Conservation (phyloP, 2,888 invertebrate genomes). For the Dimorphilus gyrociliatus region DNA sequence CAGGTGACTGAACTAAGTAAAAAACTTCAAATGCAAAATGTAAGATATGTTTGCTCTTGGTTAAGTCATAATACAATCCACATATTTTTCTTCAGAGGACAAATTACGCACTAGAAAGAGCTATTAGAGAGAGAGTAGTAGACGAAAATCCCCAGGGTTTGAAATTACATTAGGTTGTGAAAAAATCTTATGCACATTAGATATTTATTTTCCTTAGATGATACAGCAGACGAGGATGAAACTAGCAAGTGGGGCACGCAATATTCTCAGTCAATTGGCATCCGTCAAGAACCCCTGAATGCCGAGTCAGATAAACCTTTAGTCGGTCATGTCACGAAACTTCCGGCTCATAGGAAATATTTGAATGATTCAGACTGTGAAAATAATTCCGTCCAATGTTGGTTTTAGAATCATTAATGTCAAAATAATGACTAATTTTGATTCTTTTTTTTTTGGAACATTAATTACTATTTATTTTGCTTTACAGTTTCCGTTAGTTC, state of each 20-base stretch:
- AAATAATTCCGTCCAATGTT: neutral
- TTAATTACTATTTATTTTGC: conserved; percentile 1
- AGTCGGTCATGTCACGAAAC: neutral
- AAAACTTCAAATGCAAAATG: no score
- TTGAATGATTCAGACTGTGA: neutral
- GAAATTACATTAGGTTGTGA: no score
- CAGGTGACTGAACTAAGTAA: no score
- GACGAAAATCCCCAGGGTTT: no score
- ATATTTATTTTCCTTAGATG: no score
- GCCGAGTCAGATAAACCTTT: neutral
- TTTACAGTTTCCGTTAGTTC: neutral
- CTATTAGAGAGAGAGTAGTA: no score
- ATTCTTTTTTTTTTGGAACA: neutral
- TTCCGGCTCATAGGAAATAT: neutral
- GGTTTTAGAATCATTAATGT: neutral
- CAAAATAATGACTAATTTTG: neutral
- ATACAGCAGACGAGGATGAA: conserved; percentile 33
- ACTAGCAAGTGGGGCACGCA: conserved; percentile 16
- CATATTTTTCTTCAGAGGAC: no score
- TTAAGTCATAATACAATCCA: no score
- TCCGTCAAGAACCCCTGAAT: no score
- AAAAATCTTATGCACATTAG: no score
- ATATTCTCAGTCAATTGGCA: neutral
- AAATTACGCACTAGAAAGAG: no score
- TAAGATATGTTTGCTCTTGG: no score